A percentile compares a stretch with the other conserved stretches of the same genome.
Conservation (phyloP, 2,888 invertebrate genomes). For the Timema podura region DNA sequence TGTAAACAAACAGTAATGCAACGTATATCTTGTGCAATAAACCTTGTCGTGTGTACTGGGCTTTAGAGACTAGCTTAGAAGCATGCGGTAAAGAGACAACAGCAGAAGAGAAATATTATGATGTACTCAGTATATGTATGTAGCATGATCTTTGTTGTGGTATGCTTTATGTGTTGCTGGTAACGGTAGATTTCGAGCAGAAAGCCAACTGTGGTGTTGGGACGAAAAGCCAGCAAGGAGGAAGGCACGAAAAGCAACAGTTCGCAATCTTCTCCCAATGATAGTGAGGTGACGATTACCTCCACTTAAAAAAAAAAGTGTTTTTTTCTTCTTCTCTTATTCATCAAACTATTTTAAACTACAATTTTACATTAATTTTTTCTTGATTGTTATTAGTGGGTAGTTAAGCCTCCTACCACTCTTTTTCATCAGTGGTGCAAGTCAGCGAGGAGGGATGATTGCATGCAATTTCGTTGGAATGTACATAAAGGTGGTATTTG, state of each 20-base stretch:
- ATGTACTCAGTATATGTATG: not conserved
- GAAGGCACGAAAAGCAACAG: slow-evolving; percentile 10
- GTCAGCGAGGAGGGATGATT: no score
- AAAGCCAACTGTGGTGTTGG: slow-evolving; percentile 15
- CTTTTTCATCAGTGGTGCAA: no score
- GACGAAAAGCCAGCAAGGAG: slow-evolving; percentile 10
- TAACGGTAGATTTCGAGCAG: slow-evolving; percentile 22
- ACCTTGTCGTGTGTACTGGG: no score
- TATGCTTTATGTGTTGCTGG: slow-evolving; percentile 19
- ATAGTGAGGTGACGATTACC: slow-evolving; percentile 20
- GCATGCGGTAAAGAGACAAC: no score
- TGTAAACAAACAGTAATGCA: no score
- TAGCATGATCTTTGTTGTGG: slow-evolving; percentile 15
- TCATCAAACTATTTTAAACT: not conserved
- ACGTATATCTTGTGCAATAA: no score
- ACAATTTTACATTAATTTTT: not conserved
- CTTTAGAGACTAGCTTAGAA: no score
- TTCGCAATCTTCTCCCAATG: not conserved
- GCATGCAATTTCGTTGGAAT: no score
- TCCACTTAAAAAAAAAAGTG: slow-evolving; percentile 9
- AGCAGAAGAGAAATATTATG: no score
- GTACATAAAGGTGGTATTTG: no score
- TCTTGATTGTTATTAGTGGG: no score
- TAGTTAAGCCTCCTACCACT: no score
- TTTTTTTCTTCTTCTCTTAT: not conserved